These are phyloP conservation scores for Aplocera efformata DNA, from an alignment of 2,888 invertebrate genomes.

Conservation along the genomic window DNA sequence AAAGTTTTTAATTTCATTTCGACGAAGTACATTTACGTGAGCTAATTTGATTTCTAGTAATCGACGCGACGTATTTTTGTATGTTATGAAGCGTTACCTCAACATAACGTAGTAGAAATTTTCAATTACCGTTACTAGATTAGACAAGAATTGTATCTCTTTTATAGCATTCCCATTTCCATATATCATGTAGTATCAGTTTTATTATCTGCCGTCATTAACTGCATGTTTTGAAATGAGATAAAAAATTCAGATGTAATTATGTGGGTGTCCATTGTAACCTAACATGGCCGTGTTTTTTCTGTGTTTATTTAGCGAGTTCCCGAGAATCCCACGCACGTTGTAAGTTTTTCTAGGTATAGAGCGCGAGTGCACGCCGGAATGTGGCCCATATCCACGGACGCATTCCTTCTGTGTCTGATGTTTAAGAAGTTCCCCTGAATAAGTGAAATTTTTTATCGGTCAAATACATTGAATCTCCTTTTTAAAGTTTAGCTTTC, in stretches of 20 bases:
- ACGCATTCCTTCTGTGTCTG: slow-evolving; percentile 24
- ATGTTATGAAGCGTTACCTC: too few species aligned
- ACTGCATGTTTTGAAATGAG: slow-evolving; percentile 20
- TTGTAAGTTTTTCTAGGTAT: slow-evolving; percentile 56
- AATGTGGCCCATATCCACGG: slow-evolving; percentile 43
- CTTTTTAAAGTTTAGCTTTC: too few species aligned
- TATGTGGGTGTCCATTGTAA: slow-evolving; percentile 43
- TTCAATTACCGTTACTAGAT: too few species aligned
- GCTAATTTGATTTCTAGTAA: slow-evolving; percentile 15
- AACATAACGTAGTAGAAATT: too few species aligned
- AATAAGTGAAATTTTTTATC: too few species aligned
- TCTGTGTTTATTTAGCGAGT: slow-evolving; percentile 50
- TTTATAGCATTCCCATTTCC: not conserved
- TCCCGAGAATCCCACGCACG: slow-evolving; percentile 54
- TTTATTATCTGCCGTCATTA: slow-evolving; percentile 3
- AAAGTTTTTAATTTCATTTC: slow-evolving; percentile 25
- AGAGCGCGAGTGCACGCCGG: slow-evolving; percentile 47
- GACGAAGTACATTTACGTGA: slow-evolving; percentile 16
- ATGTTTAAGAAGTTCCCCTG: slow-evolving; percentile 12
- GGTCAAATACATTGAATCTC: too few species aligned
- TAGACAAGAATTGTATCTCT: not conserved
- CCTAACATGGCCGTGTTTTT: slow-evolving; percentile 38
- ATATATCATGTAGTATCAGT: slow-evolving; percentile 1
- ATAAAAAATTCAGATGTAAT: slow-evolving; percentile 35
- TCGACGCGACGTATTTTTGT: not conserved